These are phyloP conservation scores for Cryptus viduatorius DNA, from an alignment of 2,888 invertebrate species.

Conservation along the genomic window DNA sequence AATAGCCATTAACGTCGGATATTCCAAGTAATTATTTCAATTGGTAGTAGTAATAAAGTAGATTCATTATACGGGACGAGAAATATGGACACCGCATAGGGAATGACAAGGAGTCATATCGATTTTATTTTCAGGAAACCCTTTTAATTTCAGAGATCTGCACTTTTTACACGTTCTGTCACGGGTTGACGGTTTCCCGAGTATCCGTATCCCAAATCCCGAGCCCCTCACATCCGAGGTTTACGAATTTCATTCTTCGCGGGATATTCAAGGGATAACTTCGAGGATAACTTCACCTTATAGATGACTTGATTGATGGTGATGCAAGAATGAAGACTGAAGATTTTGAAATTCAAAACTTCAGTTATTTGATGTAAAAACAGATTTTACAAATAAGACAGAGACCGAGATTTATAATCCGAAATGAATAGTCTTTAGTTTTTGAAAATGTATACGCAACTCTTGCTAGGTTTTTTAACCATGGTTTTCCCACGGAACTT, in stretches of 20 bases:
- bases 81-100: not conserved
- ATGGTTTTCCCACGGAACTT: too few relatives aligned
- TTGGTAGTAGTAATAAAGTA: too few relatives aligned
- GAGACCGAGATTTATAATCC: not conserved
- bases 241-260: not conserved
- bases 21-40: not conserved
- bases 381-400: not conserved
- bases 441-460: constrained; percentile 11
- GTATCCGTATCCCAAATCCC: not conserved
- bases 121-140: not conserved
- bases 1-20: constrained; percentile 17
- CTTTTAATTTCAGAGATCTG: not conserved
- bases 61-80: not conserved
- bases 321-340: not conserved
- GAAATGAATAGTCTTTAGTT: not conserved
- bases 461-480: too few relatives aligned
- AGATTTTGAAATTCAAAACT: not conserved
- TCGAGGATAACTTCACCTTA: too few relatives aligned
- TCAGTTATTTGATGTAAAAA: not conserved
- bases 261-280: not conserved
- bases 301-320: not conserved
- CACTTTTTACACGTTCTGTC: not conserved
- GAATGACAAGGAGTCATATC: not conserved
- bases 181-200: not conserved
- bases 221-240: not conserved